Evolutionary conservation across 2,888 invertebrate genomes (phyloP).

Genomic region (Drosophila robusta): DNA sequence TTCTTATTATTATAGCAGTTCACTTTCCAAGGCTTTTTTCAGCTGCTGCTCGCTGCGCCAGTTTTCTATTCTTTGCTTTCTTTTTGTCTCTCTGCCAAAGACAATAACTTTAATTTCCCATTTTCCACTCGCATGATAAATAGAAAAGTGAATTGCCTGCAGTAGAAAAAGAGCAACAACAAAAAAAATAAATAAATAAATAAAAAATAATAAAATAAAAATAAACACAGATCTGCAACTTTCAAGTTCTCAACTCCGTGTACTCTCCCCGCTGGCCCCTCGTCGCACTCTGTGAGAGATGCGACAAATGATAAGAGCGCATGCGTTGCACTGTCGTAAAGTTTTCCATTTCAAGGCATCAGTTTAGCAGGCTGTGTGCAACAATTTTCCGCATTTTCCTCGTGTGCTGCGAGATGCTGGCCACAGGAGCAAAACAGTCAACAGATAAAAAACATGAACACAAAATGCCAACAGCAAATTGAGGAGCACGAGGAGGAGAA

Average conservation of each 20-base stretch:
- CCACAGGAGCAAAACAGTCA: slow-evolving; percentile 51
- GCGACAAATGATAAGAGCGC: slow-evolving; percentile 70
- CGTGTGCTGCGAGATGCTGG: slow-evolving; percentile 15
- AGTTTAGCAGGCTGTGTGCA: slow-evolving; percentile 47
- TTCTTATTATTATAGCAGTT: slow-evolving; percentile 21
- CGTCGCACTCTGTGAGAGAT: slow-evolving; percentile 43
- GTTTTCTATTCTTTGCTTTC: slow-evolving; percentile 64
- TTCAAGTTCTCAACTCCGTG: slow-evolving; percentile 39
- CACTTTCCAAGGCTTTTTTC: slow-evolving; percentile 40
- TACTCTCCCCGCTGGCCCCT: too few species aligned
- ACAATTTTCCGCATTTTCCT: slow-evolving; percentile 73
- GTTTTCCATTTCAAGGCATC: slow-evolving; percentile 73
- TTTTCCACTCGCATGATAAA: slow-evolving; percentile 61
- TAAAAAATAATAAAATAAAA: slow-evolving; percentile 22
- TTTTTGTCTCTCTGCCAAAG: slow-evolving; percentile 29
- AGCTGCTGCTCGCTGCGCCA: slow-evolving; percentile 28
- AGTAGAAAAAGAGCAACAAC: slow-evolving; percentile 21
- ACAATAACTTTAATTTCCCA: slow-evolving; percentile 64
- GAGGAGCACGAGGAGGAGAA: slow-evolving; percentile 2
- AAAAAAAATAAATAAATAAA: too few species aligned
- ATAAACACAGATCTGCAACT: slow-evolving; percentile 47
- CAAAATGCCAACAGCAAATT: slow-evolving; percentile 52
- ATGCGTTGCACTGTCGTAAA: slow-evolving; percentile 64
- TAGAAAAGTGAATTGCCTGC: slow-evolving; percentile 75
- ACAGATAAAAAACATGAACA: slow-evolving; percentile 62